These are phyloP conservation scores for Centroberyx gerrardi DNA, from an alignment of 2,797 vertebrate genomes.

Conservation along the genomic window DNA sequence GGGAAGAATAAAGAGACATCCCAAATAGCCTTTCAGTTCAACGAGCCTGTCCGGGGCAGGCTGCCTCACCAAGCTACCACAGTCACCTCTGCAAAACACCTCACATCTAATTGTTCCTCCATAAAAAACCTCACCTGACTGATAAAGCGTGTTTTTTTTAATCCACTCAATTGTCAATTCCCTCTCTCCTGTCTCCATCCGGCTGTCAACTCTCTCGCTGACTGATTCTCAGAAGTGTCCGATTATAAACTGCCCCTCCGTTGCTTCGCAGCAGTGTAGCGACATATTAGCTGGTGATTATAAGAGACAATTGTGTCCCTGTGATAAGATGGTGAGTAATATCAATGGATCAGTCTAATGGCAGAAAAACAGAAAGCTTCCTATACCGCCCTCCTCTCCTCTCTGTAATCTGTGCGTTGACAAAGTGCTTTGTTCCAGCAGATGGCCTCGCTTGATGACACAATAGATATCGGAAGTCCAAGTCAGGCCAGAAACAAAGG, in stretches of 20 bases:
- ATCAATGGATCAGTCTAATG: slow-evolving; percentile 1
- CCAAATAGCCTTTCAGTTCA: slow-evolving; percentile 52
- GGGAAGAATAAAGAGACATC: slow-evolving; percentile 40
- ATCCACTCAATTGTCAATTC: slow-evolving; percentile 46
- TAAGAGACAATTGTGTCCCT: slow-evolving; percentile 13
- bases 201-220: slow-evolving; percentile 30
- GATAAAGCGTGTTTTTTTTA: slow-evolving; percentile 25
- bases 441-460: slow-evolving; percentile 38
- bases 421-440: slow-evolving; percentile 20
- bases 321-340: slow-evolving; percentile 14
- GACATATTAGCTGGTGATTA: slow-evolving; percentile 37
- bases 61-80: slow-evolving; percentile 27
- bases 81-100: slow-evolving; percentile 35
- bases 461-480: slow-evolving; percentile 40
- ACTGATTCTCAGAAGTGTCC: slow-evolving; percentile 19
- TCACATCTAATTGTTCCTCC: slow-evolving; percentile 43
- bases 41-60: background rate
- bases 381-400: slow-evolving; percentile 4
- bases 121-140: slow-evolving; percentile 30
- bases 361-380: slow-evolving; percentile 10
- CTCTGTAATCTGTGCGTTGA: slow-evolving; percentile 13
- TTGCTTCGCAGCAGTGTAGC: slow-evolving; percentile 28
- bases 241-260: slow-evolving; percentile 22
- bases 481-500: slow-evolving; percentile 19
- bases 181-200: slow-evolving; percentile 36